Evolutionary conservation across 2,113 vertebrate genomes (phyloP), one percentile per base, ranked within the genome.

Genomic region (Spea bombifrons): DNA sequence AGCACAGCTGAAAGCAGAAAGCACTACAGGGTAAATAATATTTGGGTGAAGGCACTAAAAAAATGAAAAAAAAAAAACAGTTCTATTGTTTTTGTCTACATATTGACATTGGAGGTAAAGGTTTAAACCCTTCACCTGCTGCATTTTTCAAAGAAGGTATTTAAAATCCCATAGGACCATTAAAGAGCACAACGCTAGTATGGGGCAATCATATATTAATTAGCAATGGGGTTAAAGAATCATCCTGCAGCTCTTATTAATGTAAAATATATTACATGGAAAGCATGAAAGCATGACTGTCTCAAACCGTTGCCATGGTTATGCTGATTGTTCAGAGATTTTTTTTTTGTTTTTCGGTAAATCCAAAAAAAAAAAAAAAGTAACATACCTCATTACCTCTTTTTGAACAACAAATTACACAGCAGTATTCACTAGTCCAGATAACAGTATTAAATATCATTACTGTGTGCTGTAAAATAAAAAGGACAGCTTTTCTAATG

Each of bases 251-350:
- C 49, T 71, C 48, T 75, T 66, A 72, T 72, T 76, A 59, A 57
- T 57, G 76, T 71, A 73, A 30, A 65, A 76, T 73, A 52, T 49
- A 78, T 81, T 16, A 75, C 47, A 71, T 63, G 73, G 69, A 75
- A 84, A 80, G 70, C 4, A 8, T 79, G 69, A 75, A 84, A 80
- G 70, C 4, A 8, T 79, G 44, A 69, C 55, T 82, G 77, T 75
- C 53, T 80, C 86, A 64, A 75, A 53, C 66, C 0, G 81, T 89
- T 88, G 52, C 84, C 82, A 86, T 84, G 84, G 86, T 82, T 66
- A 89, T 46, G 73, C 61, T 79, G 76, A 70, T 83, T 81, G 47
- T 48, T 64, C 61, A 13, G 50, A 76, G n/a, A 61, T 55, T 74
- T 59, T 66, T 75, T 49, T 59, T 53, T 69, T 69, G 71, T 66